Percentiles rank a stretch among this genome's conserved stretches.
phyloP scores from a whole-genome alignment of 1,140 invertebrate species.

The Drosophila orosa region DNA sequence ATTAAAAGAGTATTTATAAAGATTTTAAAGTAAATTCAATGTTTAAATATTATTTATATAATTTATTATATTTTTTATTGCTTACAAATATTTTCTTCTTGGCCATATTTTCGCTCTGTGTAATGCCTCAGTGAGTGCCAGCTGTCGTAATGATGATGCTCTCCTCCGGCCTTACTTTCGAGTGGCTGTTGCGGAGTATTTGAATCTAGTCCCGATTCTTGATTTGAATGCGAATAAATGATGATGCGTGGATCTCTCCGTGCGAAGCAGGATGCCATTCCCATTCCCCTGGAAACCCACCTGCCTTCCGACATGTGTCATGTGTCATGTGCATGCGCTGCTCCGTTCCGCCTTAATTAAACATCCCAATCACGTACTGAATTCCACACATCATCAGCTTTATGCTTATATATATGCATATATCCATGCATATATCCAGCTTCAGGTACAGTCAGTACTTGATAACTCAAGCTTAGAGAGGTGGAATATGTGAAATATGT shows the following conservation, averaged over 20 bases:
- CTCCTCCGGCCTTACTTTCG: slow-evolving; percentile 9
- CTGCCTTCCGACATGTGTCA: slow-evolving; percentile 41
- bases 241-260: slow-evolving; percentile 36
- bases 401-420: not conserved
- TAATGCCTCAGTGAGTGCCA: slow-evolving; percentile 7
- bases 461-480: not conserved
- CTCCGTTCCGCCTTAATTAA: slow-evolving; percentile 43
- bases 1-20: not conserved
- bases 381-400: not conserved
- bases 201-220: slow-evolving; percentile 18
- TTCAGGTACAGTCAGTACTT: slow-evolving; percentile 15
- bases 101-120: slow-evolving; percentile 7
- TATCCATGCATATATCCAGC: not conserved
- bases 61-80: too few species aligned
- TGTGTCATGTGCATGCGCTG: slow-evolving; percentile 25
- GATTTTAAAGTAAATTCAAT: not conserved
- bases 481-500: too few species aligned
- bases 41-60: not conserved
- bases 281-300: not conserved
- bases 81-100: not conserved
- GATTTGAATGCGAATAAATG: slow-evolving; percentile 55
- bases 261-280: slow-evolving; percentile 34
- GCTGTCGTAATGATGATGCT: slow-evolving; percentile 45
- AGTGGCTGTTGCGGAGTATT: slow-evolving; percentile 21
- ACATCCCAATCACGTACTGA: slow-evolving; percentile 46